Conservation (phyloP, 2,797 vertebrate genomes). For the Phoeniculus purpureus region DNA sequence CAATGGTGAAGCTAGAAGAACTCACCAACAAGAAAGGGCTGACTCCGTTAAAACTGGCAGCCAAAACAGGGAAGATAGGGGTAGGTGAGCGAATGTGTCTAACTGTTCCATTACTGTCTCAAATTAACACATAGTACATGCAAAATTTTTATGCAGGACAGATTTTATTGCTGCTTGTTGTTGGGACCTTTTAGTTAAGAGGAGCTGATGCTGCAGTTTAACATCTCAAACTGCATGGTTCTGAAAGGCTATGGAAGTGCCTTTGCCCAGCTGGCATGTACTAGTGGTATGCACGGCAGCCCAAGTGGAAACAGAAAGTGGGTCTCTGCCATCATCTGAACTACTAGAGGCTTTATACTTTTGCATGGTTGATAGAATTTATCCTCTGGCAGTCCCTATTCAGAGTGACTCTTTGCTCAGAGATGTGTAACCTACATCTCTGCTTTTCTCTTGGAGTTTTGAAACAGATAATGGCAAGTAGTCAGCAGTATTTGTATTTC, state of each 20-base stretch:
- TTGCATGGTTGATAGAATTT: neutral
- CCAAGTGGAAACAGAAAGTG: neutral
- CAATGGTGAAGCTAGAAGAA: conserved; percentile 85
- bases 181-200: neutral
- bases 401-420: neutral
- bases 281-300: neutral
- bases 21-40: conserved; percentile 85
- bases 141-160: neutral
- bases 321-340: neutral
- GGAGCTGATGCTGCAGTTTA: neutral
- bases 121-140: neutral
- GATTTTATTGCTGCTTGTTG: neutral
- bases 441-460: neutral
- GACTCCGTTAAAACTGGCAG: conserved; percentile 90
- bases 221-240: neutral
- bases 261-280: neutral
- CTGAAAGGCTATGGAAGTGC: neutral
- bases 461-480: neutral
- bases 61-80: conserved; percentile 90
- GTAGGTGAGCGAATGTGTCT: conserved; percentile 75
- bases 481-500: neutral
- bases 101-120: neutral
- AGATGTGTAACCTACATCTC: neutral
- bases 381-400: neutral
- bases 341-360: neutral